Evolutionary conservation across 2,888 invertebrate species (phyloP).

Genomic region (Dryomyza anilis): DNA sequence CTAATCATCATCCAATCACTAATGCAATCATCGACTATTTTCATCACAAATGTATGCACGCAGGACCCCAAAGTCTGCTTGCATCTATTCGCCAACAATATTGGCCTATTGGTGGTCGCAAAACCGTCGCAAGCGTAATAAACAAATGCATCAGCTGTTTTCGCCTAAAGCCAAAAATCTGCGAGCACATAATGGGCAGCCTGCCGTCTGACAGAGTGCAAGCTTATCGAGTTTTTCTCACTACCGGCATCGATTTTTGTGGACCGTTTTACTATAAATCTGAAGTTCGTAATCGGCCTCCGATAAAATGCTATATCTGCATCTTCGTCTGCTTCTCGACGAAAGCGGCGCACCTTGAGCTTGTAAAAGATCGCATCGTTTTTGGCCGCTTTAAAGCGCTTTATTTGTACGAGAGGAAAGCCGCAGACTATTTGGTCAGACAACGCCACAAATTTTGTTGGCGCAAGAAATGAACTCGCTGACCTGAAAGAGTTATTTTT

Average conservation of each 20-base stretch:
- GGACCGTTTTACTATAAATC: slow-evolving; percentile 3
- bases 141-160: slow-evolving; percentile 31
- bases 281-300: slow-evolving; percentile 16
- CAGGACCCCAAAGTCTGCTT: slow-evolving; percentile 31
- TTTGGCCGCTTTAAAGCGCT: slow-evolving; percentile 22
- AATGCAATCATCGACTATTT: slow-evolving; percentile 27
- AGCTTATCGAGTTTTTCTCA: slow-evolving; percentile 24
- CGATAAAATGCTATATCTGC: slow-evolving; percentile 25
- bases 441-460: slow-evolving; percentile 30
- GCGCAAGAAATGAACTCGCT: slow-evolving; percentile 4
- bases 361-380: slow-evolving; percentile 20
- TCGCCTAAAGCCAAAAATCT: slow-evolving; percentile 16
- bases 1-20: slow-evolving; percentile 30
- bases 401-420: slow-evolving; percentile 14
- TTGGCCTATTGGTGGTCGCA: slow-evolving; percentile 34
- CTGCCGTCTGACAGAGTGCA: slow-evolving; percentile 24
- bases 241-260: slow-evolving; percentile 23
- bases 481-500: slow-evolving; percentile 14
- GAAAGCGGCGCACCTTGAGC: slow-evolving; percentile 9
- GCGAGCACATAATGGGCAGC: slow-evolving; percentile 28
- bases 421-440: slow-evolving; percentile 30
- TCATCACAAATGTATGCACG: slow-evolving; percentile 27
- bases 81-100: slow-evolving; percentile 33
- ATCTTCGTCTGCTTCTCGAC: background rate
- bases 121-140: slow-evolving; percentile 2